Base-by-base conservation (phyloP, 1,140 invertebrate genomes). In the Diplogasteroides magnus region DNA sequence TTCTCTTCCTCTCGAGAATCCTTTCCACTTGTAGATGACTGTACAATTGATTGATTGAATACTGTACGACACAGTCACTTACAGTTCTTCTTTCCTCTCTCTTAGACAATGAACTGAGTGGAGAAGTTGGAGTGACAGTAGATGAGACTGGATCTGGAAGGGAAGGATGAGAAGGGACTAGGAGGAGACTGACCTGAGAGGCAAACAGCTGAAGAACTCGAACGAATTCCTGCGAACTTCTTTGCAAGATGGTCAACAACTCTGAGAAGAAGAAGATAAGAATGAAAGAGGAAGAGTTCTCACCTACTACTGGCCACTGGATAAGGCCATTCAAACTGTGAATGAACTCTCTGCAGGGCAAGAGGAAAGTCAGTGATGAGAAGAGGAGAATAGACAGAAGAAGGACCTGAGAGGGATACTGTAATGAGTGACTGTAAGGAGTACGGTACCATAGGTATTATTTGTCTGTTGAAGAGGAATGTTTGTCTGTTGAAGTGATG, bases 271-370 rank as follows among this genome's bases (percentile, higher is more conserved):
- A 19, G 37, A 48, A 48, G 19, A 48, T 48, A 48, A 6, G 37
- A 48, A 11, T 11, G 19, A 19, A 19, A 19, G 19, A 11, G 19
- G 37, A 48, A 61, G 37, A 26, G 19, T 32, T 48, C 32, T 66
- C 28, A 66, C 57, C 72, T 56, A 37, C 63, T 57, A 19, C 69
- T 59, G 48, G 66, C 57, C 6, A 81, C 67, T n/a, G 79, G 79
- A 65, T 82, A 81, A 14, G 79, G 79, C 79, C 79, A 81, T 14
- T 61, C 61, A 56, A 81, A 81, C 68, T 81, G 77, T 37, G 78
- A 79, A 64, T 82, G 80, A 3, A 82, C 67, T 59, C 81, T 78
- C 69, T 79, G 79, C 31, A 81, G 55, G 29, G 82, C 74, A 2
- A 81, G 28, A 3, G 80, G 75, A 32, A 81, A 81, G 25, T 75